A percentile compares a stretch with the other conserved stretches of the same genome.
phyloP scores from a whole-genome alignment of 2,888 invertebrate genomes.

The Xanthorhoe designata region DNA sequence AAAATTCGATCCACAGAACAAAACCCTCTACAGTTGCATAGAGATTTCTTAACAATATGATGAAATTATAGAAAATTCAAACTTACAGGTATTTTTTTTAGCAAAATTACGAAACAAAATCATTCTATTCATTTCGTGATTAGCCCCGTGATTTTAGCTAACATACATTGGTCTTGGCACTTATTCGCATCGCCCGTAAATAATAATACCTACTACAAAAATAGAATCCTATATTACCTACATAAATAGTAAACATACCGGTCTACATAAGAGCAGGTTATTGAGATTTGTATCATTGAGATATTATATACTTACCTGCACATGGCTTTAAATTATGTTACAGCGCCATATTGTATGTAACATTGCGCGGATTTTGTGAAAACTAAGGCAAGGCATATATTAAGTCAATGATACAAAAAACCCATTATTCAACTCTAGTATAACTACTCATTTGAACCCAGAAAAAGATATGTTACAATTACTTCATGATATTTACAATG shows the following conservation, averaged over 20 bases:
- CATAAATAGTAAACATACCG: conserved; percentile 42
- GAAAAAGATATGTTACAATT: conserved; percentile 69
- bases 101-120: neutral
- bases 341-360: neutral
- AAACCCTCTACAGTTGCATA: neutral
- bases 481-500: conserved; percentile 70
- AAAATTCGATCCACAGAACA: too few relatives aligned
- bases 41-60: neutral
- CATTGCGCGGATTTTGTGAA: too few relatives aligned
- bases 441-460: conserved; percentile 60
- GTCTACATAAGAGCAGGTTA: conserved; percentile 4
- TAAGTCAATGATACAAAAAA: conserved; percentile 12
- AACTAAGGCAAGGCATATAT: too few relatives aligned
- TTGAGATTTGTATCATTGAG: conserved; percentile 10
- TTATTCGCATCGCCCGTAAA: conserved; percentile 25
- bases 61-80: neutral
- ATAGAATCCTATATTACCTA: conserved; percentile 61
- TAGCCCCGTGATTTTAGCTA: conserved; percentile 11
- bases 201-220: conserved; percentile 65
- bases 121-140: neutral
- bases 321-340: neutral
- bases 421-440: conserved; percentile 6
- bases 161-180: conserved; percentile 20
- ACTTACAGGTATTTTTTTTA: neutral
- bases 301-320: conserved; percentile 25